Conservation (phyloP, 2,113 vertebrate genomes). For the Pachypanchax playfairii region DNA sequence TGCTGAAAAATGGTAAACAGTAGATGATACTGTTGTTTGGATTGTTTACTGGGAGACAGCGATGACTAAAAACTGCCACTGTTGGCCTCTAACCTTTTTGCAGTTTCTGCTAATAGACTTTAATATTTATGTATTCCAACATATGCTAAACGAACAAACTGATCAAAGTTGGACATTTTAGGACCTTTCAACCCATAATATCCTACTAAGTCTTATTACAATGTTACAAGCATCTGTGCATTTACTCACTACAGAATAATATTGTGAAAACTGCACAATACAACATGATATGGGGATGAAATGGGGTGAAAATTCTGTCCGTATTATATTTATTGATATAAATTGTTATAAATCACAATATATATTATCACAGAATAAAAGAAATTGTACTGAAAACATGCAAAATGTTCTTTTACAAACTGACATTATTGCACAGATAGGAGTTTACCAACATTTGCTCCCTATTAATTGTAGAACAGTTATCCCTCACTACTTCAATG, state of each 20-base stretch:
- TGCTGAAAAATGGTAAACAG: no score
- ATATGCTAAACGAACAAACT: constrained; percentile 30
- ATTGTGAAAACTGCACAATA: constrained; percentile 27
- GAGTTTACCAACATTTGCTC: no score
- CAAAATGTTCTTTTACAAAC: no score
- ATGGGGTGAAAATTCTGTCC: no score
- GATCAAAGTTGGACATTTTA: constrained; percentile 27
- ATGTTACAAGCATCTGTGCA: constrained; percentile 39
- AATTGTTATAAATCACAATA: no score
- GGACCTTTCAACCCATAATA: constrained; percentile 45
- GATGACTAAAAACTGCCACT: constrained; percentile 27
- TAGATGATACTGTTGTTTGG: neutral
- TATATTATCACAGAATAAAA: no score
- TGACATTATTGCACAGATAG: no score
- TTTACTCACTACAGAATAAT: constrained; percentile 58
- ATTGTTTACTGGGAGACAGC: constrained; percentile 41
- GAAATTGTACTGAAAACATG: no score
- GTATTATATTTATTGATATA: no score
- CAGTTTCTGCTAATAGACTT: constrained; percentile 6
- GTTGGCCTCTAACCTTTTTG: constrained; percentile 12
- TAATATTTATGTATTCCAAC: constrained; percentile 20
- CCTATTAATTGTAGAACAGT: no score
- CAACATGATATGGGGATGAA: neutral
- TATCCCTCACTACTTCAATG: no score
- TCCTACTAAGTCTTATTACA: constrained; percentile 39